Base-by-base conservation (phyloP, 2,888 invertebrate genomes). In the Cryptocheilus praepositus region DNA sequence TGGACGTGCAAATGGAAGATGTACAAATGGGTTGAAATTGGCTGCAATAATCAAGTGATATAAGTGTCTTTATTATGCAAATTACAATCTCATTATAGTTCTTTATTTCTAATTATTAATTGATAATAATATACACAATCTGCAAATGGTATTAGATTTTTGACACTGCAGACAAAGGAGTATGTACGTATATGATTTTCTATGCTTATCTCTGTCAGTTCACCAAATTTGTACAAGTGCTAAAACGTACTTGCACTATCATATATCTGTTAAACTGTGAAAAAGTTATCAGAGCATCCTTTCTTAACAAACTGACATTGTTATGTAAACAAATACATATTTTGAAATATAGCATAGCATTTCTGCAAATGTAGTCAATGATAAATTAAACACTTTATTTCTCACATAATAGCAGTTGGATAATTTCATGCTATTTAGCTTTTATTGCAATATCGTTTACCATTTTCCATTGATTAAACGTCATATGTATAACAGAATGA, bases 21-120 rank as follows among this genome's bases (percentile, higher is more conserved):
- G 69, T 73, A 22, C n/a, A 65, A 46, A 70, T 73, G 67, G 65
- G 58, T 74, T 81, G 75, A 74, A 63, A 58, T 15, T 36, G 49
- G 52, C 15, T 55, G 36, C 21, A 36, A 25, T 25, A 25, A 36
- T 36, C 36, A 11, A 36, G 36, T 36, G 36, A 18, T 36, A 55
- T 1, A 55, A 3, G 28, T 55, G 28, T 55, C 36, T 55, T 55
- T 36, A 36, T 15, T 13, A 54, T 28, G 18, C 18, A n/a, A 18
- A 36, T 19, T 2, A 11, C 36, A 36, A 55, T 55, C 36, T 3
- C 36, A 36, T 28, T 28, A 28, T 36, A 18, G 11, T 55, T 36
- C 18, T 55, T 55, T 55, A 28, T 36, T 55, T 55, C 55, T 16
- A 55, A 55, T 36, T 55, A 53, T 45, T 59, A 45, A 25, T 51